Evolutionary conservation across 1,140 invertebrate genomes (phyloP), one percentile per base, ranked within the genome.

Genomic region (Adelges cooleyi): DNA sequence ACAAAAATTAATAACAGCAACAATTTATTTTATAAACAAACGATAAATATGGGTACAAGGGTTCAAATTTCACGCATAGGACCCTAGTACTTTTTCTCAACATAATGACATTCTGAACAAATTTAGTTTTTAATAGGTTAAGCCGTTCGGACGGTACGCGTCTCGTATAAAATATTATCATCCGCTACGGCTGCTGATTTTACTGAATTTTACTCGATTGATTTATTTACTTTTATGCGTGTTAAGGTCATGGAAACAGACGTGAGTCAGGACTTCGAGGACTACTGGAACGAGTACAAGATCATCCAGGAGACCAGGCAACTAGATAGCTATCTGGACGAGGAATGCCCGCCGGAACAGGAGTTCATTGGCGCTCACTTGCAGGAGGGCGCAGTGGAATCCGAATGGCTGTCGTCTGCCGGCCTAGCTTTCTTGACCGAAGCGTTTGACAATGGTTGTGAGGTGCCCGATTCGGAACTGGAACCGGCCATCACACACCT

Each of bases 381-480:
- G 23, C 38, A 62, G 29, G 80, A 81, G 67, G 81, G 80, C 4
- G 80, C 82, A 68, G 75, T 77, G 48, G 81, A 83, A 70, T 78
- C 80, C 1, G 80, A 80, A 59, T 83, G 81, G 81, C 72, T 83
- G 53, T 74, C 74, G 2, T 73, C 80, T 59, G 82, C 81, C 2
- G 84, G 84, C 10, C 74, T 84, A 50, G 75, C 75, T 2, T 76
- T 81, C 68, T 72, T 83, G 67, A 78, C 79, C 4, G 80, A 81
- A 65, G 66, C 68, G 15, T 82, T 80, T 75, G 77, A 80, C 67
- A 76, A 79, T 38, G 82, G 82, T 1, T 75, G 79, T 62, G 81
- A 82, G 70, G 76, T 84, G 22, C 74, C 79, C 6, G 81, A 82
- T 46, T 77, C 78, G 25, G 77, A 82, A 66, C 72, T 83, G 67